Percentiles rank a stretch among this genome's conserved stretches.
Evolutionary conservation across 2,113 vertebrate species (phyloP).

Genomic region (Pandion haliaetus): DNA sequence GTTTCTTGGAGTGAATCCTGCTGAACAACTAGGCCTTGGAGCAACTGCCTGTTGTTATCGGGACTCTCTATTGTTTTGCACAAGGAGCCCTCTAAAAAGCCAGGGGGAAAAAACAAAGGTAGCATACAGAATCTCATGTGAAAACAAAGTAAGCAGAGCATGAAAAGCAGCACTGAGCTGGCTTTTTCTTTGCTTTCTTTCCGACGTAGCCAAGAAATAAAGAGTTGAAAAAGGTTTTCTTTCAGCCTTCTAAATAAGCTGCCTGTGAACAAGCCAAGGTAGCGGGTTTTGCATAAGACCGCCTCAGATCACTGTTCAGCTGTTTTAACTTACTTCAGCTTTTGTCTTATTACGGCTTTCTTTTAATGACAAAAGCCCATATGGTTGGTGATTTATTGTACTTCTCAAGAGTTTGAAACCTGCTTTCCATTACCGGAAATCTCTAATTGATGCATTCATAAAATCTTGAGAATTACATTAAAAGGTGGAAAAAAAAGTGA

Average conservation of each 20-base stretch:
- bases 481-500: background rate
- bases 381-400: background rate
- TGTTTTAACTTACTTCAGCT: background rate
- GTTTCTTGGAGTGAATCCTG: conserved; percentile 73
- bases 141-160: conserved; percentile 37
- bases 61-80: conserved; percentile 59
- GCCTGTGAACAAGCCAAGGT: conserved; percentile 36
- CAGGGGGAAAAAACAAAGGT: conserved; percentile 31
- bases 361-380: conserved; percentile 33
- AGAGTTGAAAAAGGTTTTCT: conserved; percentile 18
- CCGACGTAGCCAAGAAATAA: conserved; percentile 13
- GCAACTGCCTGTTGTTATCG: conserved; percentile 62
- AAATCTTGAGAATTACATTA: background rate
- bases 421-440: background rate
- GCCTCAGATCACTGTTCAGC: background rate
- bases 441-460: background rate
- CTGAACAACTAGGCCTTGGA: conserved; percentile 59
- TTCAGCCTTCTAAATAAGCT: conserved; percentile 13
- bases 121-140: conserved; percentile 24
- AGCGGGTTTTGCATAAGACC: background rate
- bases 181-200: conserved; percentile 60
- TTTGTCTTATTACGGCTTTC: background rate
- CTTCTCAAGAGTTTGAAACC: background rate
- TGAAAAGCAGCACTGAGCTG: conserved; percentile 25
- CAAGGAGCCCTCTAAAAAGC: conserved; percentile 30